phyloP scores from a whole-genome alignment of 1,140 invertebrate species.

The Papilio helenus region DNA sequence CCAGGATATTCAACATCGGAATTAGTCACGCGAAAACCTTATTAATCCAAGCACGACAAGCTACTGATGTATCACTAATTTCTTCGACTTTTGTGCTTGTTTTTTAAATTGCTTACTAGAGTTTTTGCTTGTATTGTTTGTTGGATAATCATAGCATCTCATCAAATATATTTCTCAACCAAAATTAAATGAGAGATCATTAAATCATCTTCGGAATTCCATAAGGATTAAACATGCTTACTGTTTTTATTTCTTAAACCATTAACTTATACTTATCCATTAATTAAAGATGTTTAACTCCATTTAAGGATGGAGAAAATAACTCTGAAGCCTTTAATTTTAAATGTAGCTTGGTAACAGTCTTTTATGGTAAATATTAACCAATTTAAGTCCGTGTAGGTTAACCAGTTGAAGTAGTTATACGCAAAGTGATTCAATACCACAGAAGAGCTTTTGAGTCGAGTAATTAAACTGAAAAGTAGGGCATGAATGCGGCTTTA shows the following conservation, averaged over 20 bases:
- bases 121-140: too few relatives aligned
- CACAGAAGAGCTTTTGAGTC: slow-evolving; percentile 10
- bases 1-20: background rate
- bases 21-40: background rate
- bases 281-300: background rate
- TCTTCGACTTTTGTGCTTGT: background rate
- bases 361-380: slow-evolving; percentile 22
- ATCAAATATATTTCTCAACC: too few relatives aligned
- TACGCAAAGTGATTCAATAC: slow-evolving; percentile 30
- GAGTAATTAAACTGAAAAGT: slow-evolving; percentile 7
- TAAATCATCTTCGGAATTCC: too few relatives aligned
- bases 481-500: background rate
- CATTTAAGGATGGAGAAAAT: background rate
- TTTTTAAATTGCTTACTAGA: background rate
- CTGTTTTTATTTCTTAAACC: too few relatives aligned
- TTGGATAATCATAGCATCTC: too few relatives aligned
- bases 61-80: background rate
- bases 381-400: slow-evolving; percentile 21
- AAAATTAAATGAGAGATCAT: too few relatives aligned
- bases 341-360: background rate
- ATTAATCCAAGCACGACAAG: background rate
- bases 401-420: slow-evolving; percentile 30
- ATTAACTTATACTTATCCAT: too few relatives aligned
- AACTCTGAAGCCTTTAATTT: background rate
- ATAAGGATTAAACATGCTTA: too few relatives aligned